phyloP scores from a whole-genome alignment of 2,888 invertebrate species.

The Ochlodes sylvanus region DNA sequence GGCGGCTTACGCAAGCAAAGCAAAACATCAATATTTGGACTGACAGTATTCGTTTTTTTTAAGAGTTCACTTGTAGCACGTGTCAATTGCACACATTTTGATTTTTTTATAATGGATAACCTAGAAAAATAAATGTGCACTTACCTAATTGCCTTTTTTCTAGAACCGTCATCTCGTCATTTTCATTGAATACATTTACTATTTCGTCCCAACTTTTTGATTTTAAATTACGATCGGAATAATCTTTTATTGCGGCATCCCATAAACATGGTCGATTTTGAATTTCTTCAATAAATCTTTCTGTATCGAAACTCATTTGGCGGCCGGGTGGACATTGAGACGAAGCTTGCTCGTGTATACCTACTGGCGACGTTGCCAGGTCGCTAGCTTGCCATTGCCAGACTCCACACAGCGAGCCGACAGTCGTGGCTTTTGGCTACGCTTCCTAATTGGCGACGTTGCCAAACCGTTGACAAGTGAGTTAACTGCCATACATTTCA shows the following conservation, averaged over 20 bases:
- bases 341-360: conserved; percentile 2
- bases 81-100: too few species aligned
- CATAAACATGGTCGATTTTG: conserved; percentile 22
- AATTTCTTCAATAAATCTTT: conserved; percentile 11
- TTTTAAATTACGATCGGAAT: conserved; percentile 10
- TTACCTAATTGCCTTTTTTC: not conserved
- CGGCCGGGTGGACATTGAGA: conserved; percentile 15
- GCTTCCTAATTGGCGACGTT: conserved; percentile 39
- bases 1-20: too few species aligned
- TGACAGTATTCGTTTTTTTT: too few species aligned
- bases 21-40: too few species aligned
- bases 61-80: too few species aligned
- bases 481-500: conserved; percentile 38
- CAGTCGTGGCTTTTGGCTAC: conserved; percentile 33
- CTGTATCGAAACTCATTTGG: conserved; percentile 24
- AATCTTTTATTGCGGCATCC: conserved; percentile 8
- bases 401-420: conserved; percentile 15
- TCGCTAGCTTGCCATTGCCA: conserved; percentile 16
- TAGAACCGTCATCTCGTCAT: not conserved
- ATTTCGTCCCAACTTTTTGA: not conserved
- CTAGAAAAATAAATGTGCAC: conserved; percentile 1
- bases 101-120: too few species aligned
- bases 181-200: not conserved
- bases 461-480: conserved; percentile 41
- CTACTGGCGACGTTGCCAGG: conserved; percentile 10